These are phyloP conservation scores for Gambusia affinis DNA, from an alignment of 2,113 vertebrate species.

Conservation along the genomic window DNA sequence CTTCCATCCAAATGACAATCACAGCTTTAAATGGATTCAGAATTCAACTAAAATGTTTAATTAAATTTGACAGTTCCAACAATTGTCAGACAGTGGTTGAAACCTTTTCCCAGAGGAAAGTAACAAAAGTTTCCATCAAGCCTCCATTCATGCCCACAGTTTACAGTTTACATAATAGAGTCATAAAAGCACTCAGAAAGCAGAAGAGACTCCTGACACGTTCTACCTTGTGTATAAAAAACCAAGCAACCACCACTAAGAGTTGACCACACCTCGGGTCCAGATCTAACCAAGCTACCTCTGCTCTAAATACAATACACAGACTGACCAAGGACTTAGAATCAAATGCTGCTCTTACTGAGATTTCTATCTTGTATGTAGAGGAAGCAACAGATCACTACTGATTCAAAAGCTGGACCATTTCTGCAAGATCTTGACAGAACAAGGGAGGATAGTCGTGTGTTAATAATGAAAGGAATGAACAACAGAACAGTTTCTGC, in stretches of 20 bases:
- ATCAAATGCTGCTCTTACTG: constrained; percentile 8
- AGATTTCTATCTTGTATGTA: constrained; percentile 36
- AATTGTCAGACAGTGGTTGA: background rate
- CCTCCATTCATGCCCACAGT: too few species aligned
- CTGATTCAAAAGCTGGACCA: constrained; percentile 34
- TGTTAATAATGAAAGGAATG: constrained; percentile 37
- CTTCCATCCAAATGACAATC: too few species aligned
- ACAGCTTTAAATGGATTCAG: too few species aligned
- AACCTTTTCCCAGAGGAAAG: background rate
- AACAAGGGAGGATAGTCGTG: constrained; percentile 25
- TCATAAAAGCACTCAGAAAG: too few species aligned
- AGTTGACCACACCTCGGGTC: too few species aligned
- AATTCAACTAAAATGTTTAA: too few species aligned
- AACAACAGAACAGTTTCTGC: constrained; percentile 38
- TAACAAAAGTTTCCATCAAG: too few species aligned
- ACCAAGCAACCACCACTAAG: too few species aligned
- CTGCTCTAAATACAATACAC: background rate
- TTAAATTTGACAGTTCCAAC: too few species aligned
- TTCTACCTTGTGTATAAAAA: too few species aligned
- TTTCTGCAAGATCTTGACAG: constrained; percentile 17
- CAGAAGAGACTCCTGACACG: too few species aligned
- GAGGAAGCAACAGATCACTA: constrained; percentile 49
- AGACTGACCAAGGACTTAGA: background rate
- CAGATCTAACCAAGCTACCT: background rate
- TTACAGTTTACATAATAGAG: too few species aligned